A percentile compares a stretch with the other conserved stretches of the same genome.
Conservation (phyloP, 1,140 invertebrate species). For the Drosophila arawakana region DNA sequence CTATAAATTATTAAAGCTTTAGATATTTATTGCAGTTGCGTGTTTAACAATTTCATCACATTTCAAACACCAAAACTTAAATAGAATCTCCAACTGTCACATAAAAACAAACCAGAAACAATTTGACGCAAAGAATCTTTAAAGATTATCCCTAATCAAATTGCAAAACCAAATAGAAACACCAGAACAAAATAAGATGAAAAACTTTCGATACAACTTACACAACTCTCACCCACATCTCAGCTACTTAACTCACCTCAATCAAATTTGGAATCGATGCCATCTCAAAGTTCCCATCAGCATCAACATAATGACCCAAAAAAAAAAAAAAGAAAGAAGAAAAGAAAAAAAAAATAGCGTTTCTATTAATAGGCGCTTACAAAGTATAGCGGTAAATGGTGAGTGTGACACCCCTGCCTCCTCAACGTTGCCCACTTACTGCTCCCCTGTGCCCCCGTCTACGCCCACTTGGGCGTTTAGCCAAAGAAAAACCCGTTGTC, state of each 20-base stretch:
- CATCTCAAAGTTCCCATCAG: slow-evolving; percentile 22
- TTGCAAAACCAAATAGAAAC: not conserved
- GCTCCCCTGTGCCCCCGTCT: not conserved
- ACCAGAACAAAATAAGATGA: slow-evolving; percentile 2
- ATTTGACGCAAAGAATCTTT: not conserved
- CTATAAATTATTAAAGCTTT: no score
- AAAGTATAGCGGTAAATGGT: slow-evolving; percentile 43
- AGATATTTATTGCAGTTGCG: no score
- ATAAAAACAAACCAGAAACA: not conserved
- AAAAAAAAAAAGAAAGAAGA: slow-evolving; percentile 23
- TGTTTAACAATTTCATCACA: no score
- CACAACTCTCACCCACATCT: slow-evolving; percentile 4
- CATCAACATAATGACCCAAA: slow-evolving; percentile 45
- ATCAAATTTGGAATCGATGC: slow-evolving; percentile 32
- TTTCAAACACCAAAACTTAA: no score
- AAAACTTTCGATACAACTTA: slow-evolving; percentile 11
- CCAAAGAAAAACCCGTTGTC: slow-evolving; percentile 37
- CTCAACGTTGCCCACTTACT: no score
- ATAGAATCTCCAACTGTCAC: not conserved
- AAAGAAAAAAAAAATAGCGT: slow-evolving; percentile 28
- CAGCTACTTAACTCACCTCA: slow-evolving; percentile 46
- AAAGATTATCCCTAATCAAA: slow-evolving; percentile 30
- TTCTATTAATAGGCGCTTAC: slow-evolving; percentile 44
- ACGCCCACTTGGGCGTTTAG: slow-evolving; percentile 8
- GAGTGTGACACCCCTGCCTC: slow-evolving; percentile 10